phyloP scores from a whole-genome alignment of 1,140 invertebrate genomes.

The Oscheius sp. region DNA sequence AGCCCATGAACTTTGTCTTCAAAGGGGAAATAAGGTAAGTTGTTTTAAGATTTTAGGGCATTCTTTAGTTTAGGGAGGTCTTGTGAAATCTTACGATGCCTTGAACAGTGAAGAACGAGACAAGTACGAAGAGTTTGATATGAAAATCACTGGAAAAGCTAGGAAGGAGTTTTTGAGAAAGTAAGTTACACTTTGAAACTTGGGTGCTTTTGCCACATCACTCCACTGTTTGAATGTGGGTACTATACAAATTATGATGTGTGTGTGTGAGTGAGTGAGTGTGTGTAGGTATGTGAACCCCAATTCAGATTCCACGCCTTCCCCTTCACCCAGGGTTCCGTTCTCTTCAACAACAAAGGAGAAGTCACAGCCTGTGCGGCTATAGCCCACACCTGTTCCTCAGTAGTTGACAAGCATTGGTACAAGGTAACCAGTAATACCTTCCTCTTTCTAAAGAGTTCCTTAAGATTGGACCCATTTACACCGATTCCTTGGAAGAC shows the following conservation, averaged over 20 bases:
- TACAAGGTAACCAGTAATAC: neutral
- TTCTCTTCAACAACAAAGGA: neutral
- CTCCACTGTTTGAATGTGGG: too few species aligned
- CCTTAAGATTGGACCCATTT: neutral
- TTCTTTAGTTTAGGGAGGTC: too few species aligned
- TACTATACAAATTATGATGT: too few species aligned
- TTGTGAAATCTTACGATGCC: too few species aligned
- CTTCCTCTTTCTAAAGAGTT: neutral
- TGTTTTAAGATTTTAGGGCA: too few species aligned
- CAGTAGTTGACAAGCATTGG: neutral
- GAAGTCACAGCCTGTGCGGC: neutral
- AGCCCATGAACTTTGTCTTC: neutral
- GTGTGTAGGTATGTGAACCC: too few species aligned
- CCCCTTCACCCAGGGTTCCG: neutral
- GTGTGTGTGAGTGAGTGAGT: too few species aligned
- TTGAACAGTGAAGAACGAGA: neutral
- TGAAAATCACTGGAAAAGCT: constrained; percentile 12
- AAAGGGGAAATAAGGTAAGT: constrained; percentile 1
- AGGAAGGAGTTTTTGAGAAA: constrained; percentile 3
- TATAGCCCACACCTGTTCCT: neutral
- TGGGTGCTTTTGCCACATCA: too few species aligned
- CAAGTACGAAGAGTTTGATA: constrained; percentile 11
- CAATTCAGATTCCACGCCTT: constrained; percentile 8
- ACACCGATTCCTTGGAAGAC: neutral
- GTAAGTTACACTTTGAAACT: too few species aligned